Evolutionary conservation across 2,113 vertebrate species (phyloP).

Genomic region (Semicossyphus pulcher): DNA sequence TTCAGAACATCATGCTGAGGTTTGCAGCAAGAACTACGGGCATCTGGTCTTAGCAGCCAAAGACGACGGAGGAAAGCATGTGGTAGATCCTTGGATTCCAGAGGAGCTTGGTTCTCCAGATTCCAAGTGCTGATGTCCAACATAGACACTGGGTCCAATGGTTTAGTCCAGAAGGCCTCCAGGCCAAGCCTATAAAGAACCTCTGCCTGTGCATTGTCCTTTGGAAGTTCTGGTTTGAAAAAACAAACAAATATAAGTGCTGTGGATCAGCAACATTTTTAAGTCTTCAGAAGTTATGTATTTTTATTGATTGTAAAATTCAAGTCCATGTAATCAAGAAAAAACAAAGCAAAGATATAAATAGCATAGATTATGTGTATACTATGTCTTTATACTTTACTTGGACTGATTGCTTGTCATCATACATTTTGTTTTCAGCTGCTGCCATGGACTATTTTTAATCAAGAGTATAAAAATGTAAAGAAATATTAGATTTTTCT

Average conservation of each 20-base stretch:
- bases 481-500: too few species aligned
- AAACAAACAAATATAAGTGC: constrained; percentile 3
- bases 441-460: too few species aligned
- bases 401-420: too few species aligned
- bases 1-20: not conserved
- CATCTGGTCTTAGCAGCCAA: constrained; percentile 73
- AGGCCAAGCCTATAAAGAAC: constrained; percentile 70
- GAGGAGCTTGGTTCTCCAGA: constrained; percentile 53
- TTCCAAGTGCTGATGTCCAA: constrained; percentile 71
- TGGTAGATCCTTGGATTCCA: constrained; percentile 66
- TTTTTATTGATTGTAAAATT: not conserved
- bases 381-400: too few species aligned
- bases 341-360: too few species aligned
- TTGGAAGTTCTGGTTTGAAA: constrained; percentile 59
- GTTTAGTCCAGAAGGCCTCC: constrained; percentile 51
- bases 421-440: too few species aligned
- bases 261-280: not conserved
- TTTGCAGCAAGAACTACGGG: constrained; percentile 63
- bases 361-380: too few species aligned
- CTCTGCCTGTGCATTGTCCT: constrained; percentile 58
- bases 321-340: not conserved
- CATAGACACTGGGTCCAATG: constrained; percentile 68
- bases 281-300: not conserved
- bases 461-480: too few species aligned
- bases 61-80: constrained; percentile 73